Evolutionary conservation across 2,888 invertebrate species (phyloP).

Genomic region (Ornithoptera alexandrae): DNA sequence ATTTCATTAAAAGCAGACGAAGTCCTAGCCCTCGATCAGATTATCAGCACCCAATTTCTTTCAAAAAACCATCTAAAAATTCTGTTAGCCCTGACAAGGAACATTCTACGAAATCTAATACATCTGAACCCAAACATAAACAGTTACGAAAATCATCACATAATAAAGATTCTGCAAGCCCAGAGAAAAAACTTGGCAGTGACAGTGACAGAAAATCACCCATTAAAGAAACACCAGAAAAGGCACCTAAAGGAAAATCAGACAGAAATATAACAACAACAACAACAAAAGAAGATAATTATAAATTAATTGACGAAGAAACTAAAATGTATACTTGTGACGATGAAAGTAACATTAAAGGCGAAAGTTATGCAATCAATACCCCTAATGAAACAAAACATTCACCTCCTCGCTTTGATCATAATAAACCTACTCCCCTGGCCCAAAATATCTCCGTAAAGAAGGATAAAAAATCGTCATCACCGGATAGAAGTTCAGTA

Average conservation of each 20-base stretch:
- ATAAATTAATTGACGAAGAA: constrained; percentile 68
- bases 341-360: constrained; percentile 39
- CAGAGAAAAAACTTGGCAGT: constrained; percentile 39
- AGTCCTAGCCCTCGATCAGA: constrained; percentile 12
- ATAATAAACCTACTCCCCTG: not conserved
- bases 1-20: constrained; percentile 7
- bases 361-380: constrained; percentile 16
- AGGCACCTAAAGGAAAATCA: constrained; percentile 4
- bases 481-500: constrained; percentile 49
- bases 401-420: not conserved
- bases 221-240: not conserved
- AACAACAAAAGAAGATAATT: constrained; percentile 53
- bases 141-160: constrained; percentile 37
- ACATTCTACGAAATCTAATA: not conserved
- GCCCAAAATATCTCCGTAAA: constrained; percentile 27
- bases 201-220: constrained; percentile 9
- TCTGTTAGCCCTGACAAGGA: constrained; percentile 13
- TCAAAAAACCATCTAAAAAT: constrained; percentile 23
- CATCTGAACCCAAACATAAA: constrained; percentile 34
- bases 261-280: constrained; percentile 33
- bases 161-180: constrained; percentile 35
- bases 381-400: not conserved
- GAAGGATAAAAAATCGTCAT: constrained; percentile 46
- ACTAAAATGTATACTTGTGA: constrained; percentile 58
- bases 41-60: constrained; percentile 35